A percentile compares a stretch with the other conserved stretches of the same genome.
phyloP scores from a whole-genome alignment of 1,140 invertebrate species.

The Drosophila teissieri region DNA sequence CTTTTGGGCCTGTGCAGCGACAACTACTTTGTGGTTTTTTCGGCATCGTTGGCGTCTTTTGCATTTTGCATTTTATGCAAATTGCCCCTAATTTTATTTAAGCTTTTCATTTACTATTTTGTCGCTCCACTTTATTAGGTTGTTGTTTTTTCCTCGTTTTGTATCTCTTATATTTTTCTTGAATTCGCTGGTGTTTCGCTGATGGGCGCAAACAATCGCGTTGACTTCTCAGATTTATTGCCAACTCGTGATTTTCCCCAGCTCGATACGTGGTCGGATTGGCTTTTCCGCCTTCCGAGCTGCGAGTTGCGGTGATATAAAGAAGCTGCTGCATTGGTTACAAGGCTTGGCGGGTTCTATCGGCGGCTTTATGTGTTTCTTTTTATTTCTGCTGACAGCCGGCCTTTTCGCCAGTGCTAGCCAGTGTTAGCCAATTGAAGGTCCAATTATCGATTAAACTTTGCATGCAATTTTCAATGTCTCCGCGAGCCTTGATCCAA shows the following conservation, averaged over 20 bases:
- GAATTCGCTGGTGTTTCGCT: conserved; percentile 34
- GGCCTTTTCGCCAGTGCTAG: conserved; percentile 30
- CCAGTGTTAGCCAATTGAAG: conserved; percentile 57
- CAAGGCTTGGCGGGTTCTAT: conserved; percentile 32
- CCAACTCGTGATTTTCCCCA: conserved; percentile 52
- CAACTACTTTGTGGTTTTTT: conserved; percentile 68
- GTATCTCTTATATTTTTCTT: conserved; percentile 14
- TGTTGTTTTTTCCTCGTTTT: conserved; percentile 17
- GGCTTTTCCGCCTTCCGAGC: conserved; percentile 64
- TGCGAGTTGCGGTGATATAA: conserved; percentile 16
- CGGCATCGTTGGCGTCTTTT: conserved; percentile 42
- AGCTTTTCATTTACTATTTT: conserved; percentile 78
- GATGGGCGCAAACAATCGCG: conserved; percentile 58
- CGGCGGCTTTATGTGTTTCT: conserved; percentile 6
- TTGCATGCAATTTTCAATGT: conserved; percentile 80
- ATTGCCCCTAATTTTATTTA: conserved; percentile 72
- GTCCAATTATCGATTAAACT: conserved; percentile 78
- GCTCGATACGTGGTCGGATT: conserved; percentile 55
- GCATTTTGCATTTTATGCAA: conserved; percentile 71
- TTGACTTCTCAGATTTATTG: conserved; percentile 73
- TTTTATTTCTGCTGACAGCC: conserved; percentile 26
- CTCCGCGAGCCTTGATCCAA: conserved; percentile 72
- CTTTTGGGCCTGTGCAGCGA: conserved; percentile 43
- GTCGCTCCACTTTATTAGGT: conserved; percentile 71
- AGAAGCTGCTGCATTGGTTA: conserved; percentile 47